Base-by-base conservation (phyloP, 1,140 invertebrate genomes). In the Dermatophagoides farinae region DNA sequence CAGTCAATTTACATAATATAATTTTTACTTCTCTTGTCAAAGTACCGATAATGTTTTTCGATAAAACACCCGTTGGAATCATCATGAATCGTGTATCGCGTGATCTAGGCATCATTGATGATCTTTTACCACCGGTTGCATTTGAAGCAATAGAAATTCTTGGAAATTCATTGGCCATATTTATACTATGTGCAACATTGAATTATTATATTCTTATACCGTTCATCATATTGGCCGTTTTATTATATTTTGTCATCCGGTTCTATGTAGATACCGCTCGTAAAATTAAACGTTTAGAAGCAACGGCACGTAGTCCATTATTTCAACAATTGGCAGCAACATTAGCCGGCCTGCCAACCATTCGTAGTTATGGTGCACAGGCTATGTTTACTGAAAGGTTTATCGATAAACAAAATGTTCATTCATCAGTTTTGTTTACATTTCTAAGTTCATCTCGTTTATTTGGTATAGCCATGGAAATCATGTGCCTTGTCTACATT, bases 1-100 rank as follows among this genome's bases (percentile, higher is more conserved):
- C 88, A 0, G 78, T 80, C 50, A 79, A 74, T 31, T 73, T 89
- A 2, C 89, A 95, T 67, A 84, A 91, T 67, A 74, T 70, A 11
- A 89, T 93, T 82, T 92, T 92, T 67, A 71, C 73, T 8, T 82
- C 80, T 50, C 79, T 95, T 1, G 79, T 88, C 25, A 75, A 81
- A 11, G 82, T 85, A 0, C 85, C 82, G 0, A 88, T 91, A 77
- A 75, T 78, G 10, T 93, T 93, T 72, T 95, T 93, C 71, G 88
- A 89, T 64, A 82, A 80, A 12, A 91, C 92, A 70, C 82, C 85
- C 2, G 6, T 80, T 22, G 62, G 62, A 8, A 40, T 63, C 4
- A 37, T 63, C 6, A 39, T 63, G 23, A 63, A 63, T 64, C 62
- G 62, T 23, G 62, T 64, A 11, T 63, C 62, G 10, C 25, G 62